Conservation (phyloP, 2,113 vertebrate species). For the Kryptolebias marmoratus region DNA sequence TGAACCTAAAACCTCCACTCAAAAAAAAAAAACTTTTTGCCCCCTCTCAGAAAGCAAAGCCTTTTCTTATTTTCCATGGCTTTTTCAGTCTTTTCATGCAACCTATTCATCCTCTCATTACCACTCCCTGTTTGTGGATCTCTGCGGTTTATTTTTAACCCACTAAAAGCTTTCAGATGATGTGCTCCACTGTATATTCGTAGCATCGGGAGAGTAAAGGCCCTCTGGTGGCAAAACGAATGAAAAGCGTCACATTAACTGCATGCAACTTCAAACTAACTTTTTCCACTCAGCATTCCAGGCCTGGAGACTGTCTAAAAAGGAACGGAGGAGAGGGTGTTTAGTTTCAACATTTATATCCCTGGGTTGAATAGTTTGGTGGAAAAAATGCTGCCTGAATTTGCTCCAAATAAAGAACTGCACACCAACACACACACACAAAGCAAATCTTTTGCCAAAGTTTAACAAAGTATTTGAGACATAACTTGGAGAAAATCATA, state of each 20-base stretch:
- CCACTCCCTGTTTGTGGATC: constrained; percentile 55
- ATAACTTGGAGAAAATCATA: constrained; percentile 4
- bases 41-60: constrained; percentile 10
- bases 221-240: constrained; percentile 62
- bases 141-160: constrained; percentile 74
- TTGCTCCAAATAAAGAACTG: constrained; percentile 32
- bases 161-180: constrained; percentile 76
- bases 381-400: constrained; percentile 37
- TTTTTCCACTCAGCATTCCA: constrained; percentile 65
- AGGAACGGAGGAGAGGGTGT: constrained; percentile 52
- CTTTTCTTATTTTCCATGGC: constrained; percentile 15
- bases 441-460: constrained; percentile 46
- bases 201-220: constrained; percentile 18
- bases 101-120: constrained; percentile 57
- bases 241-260: constrained; percentile 46
- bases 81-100: constrained; percentile 33
- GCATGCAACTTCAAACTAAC: constrained; percentile 61
- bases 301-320: constrained; percentile 35
- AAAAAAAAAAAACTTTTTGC: constrained; percentile 38
- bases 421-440: constrained; percentile 29
- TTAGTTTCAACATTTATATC: constrained; percentile 59
- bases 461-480: constrained; percentile 20
- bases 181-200: constrained; percentile 55
- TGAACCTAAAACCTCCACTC: constrained; percentile 15
- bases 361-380: constrained; percentile 25